Evolutionary conservation across 1,140 invertebrate species (phyloP).

Genomic region (Triops longicaudatus): DNA sequence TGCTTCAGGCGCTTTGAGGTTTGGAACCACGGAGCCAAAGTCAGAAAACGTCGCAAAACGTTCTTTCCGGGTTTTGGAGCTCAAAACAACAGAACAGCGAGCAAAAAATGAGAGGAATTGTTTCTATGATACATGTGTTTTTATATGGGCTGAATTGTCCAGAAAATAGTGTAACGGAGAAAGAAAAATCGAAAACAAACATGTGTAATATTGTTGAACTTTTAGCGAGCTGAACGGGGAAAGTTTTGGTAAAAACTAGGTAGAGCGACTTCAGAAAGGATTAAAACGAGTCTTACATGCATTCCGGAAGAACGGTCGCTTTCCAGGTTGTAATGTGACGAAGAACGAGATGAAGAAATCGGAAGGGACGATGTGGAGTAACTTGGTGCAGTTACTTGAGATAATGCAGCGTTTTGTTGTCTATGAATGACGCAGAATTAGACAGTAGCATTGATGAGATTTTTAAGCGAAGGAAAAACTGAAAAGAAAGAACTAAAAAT

Average conservation of each 20-base stretch:
- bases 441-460: background rate
- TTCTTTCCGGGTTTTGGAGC: too few relatives aligned
- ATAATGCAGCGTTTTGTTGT: background rate
- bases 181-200: too few relatives aligned
- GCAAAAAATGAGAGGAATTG: too few relatives aligned
- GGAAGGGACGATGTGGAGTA: background rate
- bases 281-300: background rate
- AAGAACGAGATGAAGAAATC: background rate
- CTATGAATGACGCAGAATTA: background rate
- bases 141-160: too few relatives aligned
- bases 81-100: too few relatives aligned
- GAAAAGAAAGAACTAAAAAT: background rate
- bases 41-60: too few relatives aligned
- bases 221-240: too few relatives aligned
- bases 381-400: background rate
- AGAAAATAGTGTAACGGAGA: too few relatives aligned
- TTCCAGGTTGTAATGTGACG: background rate
- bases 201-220: too few relatives aligned
- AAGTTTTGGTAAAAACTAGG: background rate
- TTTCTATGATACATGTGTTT: too few relatives aligned
- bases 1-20: too few relatives aligned
- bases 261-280: background rate
- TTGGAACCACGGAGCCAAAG: too few relatives aligned
- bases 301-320: background rate
- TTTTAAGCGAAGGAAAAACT: background rate